phyloP scores from a whole-genome alignment of 2,888 invertebrate genomes.

The Thereva unica region DNA sequence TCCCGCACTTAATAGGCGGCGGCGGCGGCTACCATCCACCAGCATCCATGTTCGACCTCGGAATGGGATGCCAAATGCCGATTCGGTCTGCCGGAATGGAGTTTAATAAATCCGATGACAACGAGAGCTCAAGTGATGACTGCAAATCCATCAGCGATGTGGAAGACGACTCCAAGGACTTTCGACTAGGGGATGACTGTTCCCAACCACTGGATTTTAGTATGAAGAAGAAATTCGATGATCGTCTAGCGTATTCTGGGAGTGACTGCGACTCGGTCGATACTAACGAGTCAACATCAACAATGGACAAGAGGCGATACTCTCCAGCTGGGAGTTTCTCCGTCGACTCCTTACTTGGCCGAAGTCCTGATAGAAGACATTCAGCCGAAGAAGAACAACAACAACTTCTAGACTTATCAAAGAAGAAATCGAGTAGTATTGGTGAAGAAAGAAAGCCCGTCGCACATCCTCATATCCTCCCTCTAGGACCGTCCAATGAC shows the following conservation, averaged over 20 bases:
- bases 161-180: constrained; percentile 44
- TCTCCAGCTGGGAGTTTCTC: constrained; percentile 14
- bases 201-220: constrained; percentile 55
- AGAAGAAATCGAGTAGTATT: constrained; percentile 1
- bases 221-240: constrained; percentile 49
- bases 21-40: constrained; percentile 51
- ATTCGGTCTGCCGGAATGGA: constrained; percentile 5
- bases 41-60: constrained; percentile 46
- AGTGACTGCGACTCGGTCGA: constrained; percentile 20
- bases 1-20: constrained; percentile 65
- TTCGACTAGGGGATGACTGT: constrained; percentile 46
- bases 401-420: constrained; percentile 24
- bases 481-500: neutral
- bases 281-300: constrained; percentile 22
- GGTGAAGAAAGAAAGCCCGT: neutral
- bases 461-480: too few species aligned
- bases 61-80: constrained; percentile 25
- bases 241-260: constrained; percentile 28
- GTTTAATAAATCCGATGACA: constrained; percentile 30
- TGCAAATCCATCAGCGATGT: constrained; percentile 42
- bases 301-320: constrained; percentile 1
- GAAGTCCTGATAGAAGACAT: neutral
- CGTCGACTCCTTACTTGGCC: constrained; percentile 19
- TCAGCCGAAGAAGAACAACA: constrained; percentile 10
- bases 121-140: constrained; percentile 38